Base-by-base conservation (phyloP, 2,113 vertebrate genomes). In the Heterotis niloticus region DNA sequence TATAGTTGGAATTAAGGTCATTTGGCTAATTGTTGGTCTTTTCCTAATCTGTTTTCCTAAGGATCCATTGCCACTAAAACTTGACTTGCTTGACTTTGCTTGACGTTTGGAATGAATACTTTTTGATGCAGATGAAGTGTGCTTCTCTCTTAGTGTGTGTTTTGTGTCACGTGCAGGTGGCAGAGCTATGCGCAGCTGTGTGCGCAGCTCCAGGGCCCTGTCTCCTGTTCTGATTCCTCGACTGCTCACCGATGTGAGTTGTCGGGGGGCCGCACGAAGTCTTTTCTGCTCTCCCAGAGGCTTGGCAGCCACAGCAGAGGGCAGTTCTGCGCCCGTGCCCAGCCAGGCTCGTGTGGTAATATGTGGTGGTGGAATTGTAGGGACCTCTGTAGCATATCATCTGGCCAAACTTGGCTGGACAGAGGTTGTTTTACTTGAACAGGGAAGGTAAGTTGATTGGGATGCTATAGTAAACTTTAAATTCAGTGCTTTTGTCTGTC, bases 381-480 rank as follows among this genome's bases (percentile, higher is more conserved):
- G 95, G n/a, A 95, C 96, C 0, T 99, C 98, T 0, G 96, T 99
- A 79, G 97, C 98, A 0, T 99, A 98, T 87, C 98, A 99, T 84
- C 93, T 99, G 10, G 93, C 96, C 84, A 97, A 94, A 84, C 91
- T 99, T 86, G 97, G 96, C 0, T 99, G 96, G 96, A 98, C 92
- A 59, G 95, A 98, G 75, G 83, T 99, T 9, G 89, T 99, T 60
- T 90, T 99, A 20, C 86, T 99, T 82, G 98, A 99, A 80, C 98
- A 99, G 91, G 98, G 98, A 87, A 96, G 98, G 98, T 99, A 87
- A 94, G 91, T 51, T 66, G n/a, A 20, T 66, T 16, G 10, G n/a
- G 56, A 24, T 18, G 12, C 14, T 57, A 26, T 62, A 14, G 20
- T 57, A 7, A 54, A 73, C 23, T 73, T 59, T 24, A 73, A 28